A percentile compares a stretch with the other conserved stretches of the same genome.
Evolutionary conservation across 2,797 vertebrate genomes (phyloP).

Genomic region (Coluber constrictor): DNA sequence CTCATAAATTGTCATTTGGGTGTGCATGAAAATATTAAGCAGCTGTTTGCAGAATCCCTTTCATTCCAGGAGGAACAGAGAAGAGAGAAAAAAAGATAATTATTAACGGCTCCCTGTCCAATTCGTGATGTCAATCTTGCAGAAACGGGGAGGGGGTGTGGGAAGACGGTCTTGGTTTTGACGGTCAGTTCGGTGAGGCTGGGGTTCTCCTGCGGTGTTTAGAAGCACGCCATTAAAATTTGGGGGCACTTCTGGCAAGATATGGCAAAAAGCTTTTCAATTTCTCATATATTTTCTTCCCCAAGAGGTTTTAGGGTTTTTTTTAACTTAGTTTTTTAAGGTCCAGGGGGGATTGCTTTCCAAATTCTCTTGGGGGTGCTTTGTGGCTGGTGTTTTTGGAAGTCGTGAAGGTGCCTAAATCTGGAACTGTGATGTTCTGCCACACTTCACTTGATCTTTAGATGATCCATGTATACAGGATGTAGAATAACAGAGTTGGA

Average conservation of each 20-base stretch:
- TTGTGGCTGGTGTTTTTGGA: not conserved
- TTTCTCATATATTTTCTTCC: not conserved
- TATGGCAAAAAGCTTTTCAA: not conserved
- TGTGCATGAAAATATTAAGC: conserved; percentile 50
- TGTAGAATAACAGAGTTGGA: no score
- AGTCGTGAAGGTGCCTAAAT: not conserved
- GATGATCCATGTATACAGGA: no score
- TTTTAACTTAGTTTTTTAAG: not conserved
- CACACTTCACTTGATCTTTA: not conserved
- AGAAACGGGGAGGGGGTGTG: not conserved
- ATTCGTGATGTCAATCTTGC: not conserved
- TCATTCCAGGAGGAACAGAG: conserved; percentile 44
- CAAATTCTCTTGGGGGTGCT: not conserved
- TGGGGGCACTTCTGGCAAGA: not conserved
- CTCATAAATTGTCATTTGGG: conserved; percentile 56
- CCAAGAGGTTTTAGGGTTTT: not conserved
- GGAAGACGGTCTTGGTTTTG: not conserved
- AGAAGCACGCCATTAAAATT: not conserved
- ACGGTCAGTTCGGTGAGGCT: not conserved
- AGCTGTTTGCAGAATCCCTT: conserved; percentile 52
- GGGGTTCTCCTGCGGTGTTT: not conserved
- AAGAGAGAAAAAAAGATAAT: conserved; percentile 27
- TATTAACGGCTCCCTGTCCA: conserved; percentile 47
- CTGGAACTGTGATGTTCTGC: not conserved
- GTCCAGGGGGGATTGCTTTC: not conserved